A percentile compares a stretch with the other conserved stretches of the same genome.
Evolutionary conservation across 2,888 invertebrate genomes (phyloP).

Genomic region (Mythimna pallens): DNA sequence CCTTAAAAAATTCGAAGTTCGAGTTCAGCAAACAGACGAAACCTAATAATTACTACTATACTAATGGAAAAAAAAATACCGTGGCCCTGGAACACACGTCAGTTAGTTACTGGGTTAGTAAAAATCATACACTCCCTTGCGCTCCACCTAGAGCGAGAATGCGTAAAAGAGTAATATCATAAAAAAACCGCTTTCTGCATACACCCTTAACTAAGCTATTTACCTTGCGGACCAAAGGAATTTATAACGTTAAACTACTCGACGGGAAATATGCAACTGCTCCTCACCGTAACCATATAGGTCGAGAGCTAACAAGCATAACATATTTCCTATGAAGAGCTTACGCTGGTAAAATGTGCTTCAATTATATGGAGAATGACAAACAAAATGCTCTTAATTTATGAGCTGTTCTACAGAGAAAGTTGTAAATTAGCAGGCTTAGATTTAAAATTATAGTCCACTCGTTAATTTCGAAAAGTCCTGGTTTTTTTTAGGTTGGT

Average conservation of each 20-base stretch:
- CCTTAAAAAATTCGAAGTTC: too few species aligned
- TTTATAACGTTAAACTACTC: slow-evolving; percentile 32
- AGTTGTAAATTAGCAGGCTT: too few species aligned
- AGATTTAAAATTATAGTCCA: too few species aligned
- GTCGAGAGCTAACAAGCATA: slow-evolving; percentile 27
- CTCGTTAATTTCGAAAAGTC: too few species aligned
- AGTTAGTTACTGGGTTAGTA: too few species aligned
- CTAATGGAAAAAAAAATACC: too few species aligned
- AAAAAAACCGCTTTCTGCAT: background rate
- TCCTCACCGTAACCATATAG: slow-evolving; percentile 18
- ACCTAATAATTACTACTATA: too few species aligned
- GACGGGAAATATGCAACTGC: slow-evolving; percentile 39
- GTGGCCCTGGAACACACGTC: too few species aligned
- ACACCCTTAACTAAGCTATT: slow-evolving; percentile 10
- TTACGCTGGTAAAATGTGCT: slow-evolving; percentile 1
- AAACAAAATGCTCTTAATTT: too few species aligned
- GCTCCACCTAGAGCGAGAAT: background rate
- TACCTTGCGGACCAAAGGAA: slow-evolving; percentile 24
- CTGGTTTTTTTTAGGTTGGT: too few species aligned
- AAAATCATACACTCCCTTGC: too few species aligned
- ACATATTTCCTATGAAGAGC: slow-evolving; percentile 19
- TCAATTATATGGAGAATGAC: slow-evolving; percentile 3
- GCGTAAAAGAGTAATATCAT: background rate
- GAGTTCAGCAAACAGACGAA: too few species aligned
- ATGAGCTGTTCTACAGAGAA: background rate